Evolutionary conservation across 2,888 invertebrate species (phyloP), one percentile per base, ranked within the genome.

Genomic region (Eubasilissa splendida): DNA sequence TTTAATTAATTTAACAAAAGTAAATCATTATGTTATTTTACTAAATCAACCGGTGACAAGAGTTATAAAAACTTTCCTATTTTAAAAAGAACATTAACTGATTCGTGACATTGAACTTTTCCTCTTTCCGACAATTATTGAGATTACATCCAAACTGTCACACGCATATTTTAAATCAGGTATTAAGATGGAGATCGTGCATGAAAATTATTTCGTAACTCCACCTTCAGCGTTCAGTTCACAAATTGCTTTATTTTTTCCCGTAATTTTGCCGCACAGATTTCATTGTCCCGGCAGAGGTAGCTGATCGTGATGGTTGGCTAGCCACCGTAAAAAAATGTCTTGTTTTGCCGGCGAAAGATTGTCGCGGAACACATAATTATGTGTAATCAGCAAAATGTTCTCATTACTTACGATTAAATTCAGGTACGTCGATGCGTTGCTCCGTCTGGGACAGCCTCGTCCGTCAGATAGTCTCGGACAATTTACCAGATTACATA

Each of bases 351-450:
- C 52, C 60, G 75, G 33, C 7, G 5, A 9, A 54, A 60, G 52
- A 75, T 75, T 79, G 79, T 75, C 73, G 58, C 50, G 12, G 59
- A 75, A 70, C 52, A 59, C 52, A 59, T 70, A 75, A 81, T 81
- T 81, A 75, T 52, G 70, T 52, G 70, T 60, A 78, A 81, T 81
- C 75, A 75, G 70, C 76, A 22, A 75, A 79, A 78, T 81, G 78
- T 79, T 70, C 74, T 76, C 81, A 78, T 78, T 76, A 75, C 54
- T 60, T 74, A 52, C 74, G 74, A 63, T 79, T 66, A 78, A 31
- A 73, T 59, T 59, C 78, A 65, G 68, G 77, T 56, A 58, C 56
- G 71, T 42, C 56, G 68, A 77, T 70, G 22, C 60, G 77, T 68
- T 60, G 56, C 68, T 77, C 77, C 11, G 71, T 71, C 14, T 56